A percentile compares a stretch with the other conserved stretches of the same genome.
Conservation (phyloP, 2,888 invertebrate species). For the Drosophila quinaria region DNA sequence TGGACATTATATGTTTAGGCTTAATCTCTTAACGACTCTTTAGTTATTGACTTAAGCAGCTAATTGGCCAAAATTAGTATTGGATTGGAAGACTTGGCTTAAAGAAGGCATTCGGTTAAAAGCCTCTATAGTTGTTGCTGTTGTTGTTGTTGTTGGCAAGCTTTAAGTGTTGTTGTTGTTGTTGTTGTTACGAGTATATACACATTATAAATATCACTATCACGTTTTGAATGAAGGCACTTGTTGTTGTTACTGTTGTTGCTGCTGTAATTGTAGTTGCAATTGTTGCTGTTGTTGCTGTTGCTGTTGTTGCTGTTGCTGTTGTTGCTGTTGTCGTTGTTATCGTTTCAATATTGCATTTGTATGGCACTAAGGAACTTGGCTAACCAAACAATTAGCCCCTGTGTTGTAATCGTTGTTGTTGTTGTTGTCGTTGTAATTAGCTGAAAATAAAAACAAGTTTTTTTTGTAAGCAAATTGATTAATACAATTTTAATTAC, state of each 20-base stretch:
- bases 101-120: slow-evolving; percentile 16
- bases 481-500: slow-evolving; percentile 23
- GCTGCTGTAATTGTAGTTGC: slow-evolving; percentile 15
- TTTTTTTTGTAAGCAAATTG: slow-evolving; percentile 10
- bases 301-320: slow-evolving; percentile 29
- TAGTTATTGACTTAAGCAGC: not conserved
- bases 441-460: slow-evolving; percentile 62
- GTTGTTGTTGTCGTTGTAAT: slow-evolving; percentile 51
- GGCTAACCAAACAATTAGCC: slow-evolving; percentile 37
- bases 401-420: slow-evolving; percentile 12
- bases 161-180: slow-evolving; percentile 34
- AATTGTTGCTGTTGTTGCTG: slow-evolving; percentile 32
- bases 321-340: slow-evolving; percentile 29
- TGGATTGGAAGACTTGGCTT: slow-evolving; percentile 11
- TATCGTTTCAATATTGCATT: slow-evolving; percentile 73
- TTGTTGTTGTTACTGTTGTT: slow-evolving; percentile 48
- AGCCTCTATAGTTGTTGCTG: slow-evolving; percentile 8
- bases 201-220: slow-evolving; percentile 79
- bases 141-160: slow-evolving; percentile 46
- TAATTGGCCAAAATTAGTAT: slow-evolving; percentile 5
- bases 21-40: not conserved
- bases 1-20: slow-evolving; percentile 76
- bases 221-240: slow-evolving; percentile 65
- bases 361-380: slow-evolving; percentile 80
- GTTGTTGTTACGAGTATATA: slow-evolving; percentile 75